These are phyloP conservation scores for Julus scanicus DNA, from an alignment of 2,888 invertebrate genomes.

Conservation along the genomic window DNA sequence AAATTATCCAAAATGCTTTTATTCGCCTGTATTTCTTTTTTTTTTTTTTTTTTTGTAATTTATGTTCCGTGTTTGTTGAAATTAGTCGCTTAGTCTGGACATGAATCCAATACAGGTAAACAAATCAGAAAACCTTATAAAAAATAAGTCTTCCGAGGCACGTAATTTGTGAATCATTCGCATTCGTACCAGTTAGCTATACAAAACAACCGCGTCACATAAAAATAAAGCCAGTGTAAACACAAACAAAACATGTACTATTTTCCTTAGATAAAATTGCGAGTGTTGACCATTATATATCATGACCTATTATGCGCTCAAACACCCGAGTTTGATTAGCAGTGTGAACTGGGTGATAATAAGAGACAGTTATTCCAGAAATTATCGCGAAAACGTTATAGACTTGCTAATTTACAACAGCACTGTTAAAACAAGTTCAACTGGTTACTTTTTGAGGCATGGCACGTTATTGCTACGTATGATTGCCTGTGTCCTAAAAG, in stretches of 20 bases:
- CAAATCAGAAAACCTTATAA: not conserved
- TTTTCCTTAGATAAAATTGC: not conserved
- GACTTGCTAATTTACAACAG: not conserved
- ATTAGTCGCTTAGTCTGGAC: too few relatives aligned
- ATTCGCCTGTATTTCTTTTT: too few relatives aligned
- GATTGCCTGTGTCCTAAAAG: constrained; percentile 7
- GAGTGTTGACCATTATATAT: not conserved
- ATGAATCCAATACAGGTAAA: not conserved
- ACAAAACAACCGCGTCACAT: not conserved
- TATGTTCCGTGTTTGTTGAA: too few relatives aligned
- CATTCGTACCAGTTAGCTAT: not conserved
- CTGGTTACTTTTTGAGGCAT: not conserved
- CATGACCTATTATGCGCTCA: constrained; percentile 9
- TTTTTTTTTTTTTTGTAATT: too few relatives aligned
- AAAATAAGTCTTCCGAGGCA: not conserved
- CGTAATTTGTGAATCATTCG: constrained; percentile 1
- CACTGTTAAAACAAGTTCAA: not conserved
- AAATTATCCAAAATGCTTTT: too few relatives aligned
- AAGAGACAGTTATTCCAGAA: not conserved
- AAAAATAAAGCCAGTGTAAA: constrained; percentile 6
- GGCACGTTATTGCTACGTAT: not conserved
- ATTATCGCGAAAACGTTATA: not conserved
- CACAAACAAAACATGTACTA: not conserved
- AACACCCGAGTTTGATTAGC: constrained; percentile 4
- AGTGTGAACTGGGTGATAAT: not conserved